A percentile compares a stretch with the other conserved stretches of the same genome.
phyloP scores from a whole-genome alignment of 2,797 vertebrate genomes.

The Leptatherina wallacei region DNA sequence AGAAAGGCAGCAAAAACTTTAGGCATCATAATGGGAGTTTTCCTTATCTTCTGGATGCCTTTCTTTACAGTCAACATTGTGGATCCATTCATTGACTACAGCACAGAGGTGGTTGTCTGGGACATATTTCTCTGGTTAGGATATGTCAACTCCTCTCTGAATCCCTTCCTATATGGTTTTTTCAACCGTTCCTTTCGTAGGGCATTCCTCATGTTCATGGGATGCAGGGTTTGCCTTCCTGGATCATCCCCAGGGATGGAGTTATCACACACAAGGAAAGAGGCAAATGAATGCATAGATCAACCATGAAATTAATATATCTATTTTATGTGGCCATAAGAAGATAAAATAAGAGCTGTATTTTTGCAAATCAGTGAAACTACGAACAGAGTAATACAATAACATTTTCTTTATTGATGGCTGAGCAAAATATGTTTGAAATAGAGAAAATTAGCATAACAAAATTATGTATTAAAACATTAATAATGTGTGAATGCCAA shows the following conservation, averaged over 20 bases:
- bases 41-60: constrained; percentile 86
- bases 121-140: constrained; percentile 86
- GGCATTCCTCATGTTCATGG: constrained; percentile 85
- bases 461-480: background rate
- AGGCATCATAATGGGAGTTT: constrained; percentile 87
- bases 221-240: constrained; percentile 81
- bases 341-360: background rate
- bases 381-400: background rate
- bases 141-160: constrained; percentile 87
- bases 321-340: background rate
- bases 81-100: constrained; percentile 84
- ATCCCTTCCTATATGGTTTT: constrained; percentile 85
- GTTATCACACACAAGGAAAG: constrained; percentile 80
- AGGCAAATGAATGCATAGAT: constrained; percentile 64
- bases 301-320: constrained; percentile 44
- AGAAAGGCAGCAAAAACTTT: constrained; percentile 86
- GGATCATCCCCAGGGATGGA: constrained; percentile 78
- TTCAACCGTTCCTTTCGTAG: constrained; percentile 85
- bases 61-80: constrained; percentile 86
- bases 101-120: constrained; percentile 79
- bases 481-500: background rate
- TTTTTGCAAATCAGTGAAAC: too few relatives aligned
- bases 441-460: background rate
- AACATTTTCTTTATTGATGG: background rate
- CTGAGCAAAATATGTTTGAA: background rate